Percentiles rank a stretch among this genome's conserved stretches.
Conservation (phyloP, 1,140 invertebrate species). For the Zaprionus inermis region DNA sequence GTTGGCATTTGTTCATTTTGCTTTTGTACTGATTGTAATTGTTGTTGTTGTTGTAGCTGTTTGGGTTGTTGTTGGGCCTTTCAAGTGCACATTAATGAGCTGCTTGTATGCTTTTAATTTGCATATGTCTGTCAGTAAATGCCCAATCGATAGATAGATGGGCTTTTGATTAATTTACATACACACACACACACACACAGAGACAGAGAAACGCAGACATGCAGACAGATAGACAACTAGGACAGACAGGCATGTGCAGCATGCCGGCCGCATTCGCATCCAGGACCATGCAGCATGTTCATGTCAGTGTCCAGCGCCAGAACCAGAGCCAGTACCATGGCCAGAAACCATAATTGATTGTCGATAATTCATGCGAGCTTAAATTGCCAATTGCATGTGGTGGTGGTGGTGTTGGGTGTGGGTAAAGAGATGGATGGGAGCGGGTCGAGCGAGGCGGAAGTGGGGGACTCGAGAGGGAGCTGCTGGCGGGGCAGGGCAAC, state of each 20-base stretch:
- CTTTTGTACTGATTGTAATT: background rate
- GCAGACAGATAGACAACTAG: background rate
- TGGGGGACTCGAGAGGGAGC: background rate
- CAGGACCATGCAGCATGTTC: conserved; percentile 1
- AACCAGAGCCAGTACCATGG: conserved; percentile 54
- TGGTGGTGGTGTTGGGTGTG: conserved; percentile 23
- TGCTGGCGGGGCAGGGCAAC: too few species aligned
- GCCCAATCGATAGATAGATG: conserved; percentile 77
- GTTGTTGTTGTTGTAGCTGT: background rate
- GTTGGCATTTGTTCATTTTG: conserved; percentile 9
- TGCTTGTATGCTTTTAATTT: conserved; percentile 81
- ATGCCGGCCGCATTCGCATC: conserved; percentile 7
- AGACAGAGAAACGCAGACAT: background rate
- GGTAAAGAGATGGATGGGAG: background rate
- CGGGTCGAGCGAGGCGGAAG: background rate
- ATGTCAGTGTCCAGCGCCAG: conserved; percentile 34
- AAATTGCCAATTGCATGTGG: conserved; percentile 78
- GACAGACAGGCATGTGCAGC: background rate
- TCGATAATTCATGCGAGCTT: conserved; percentile 81
- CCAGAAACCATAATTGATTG: conserved; percentile 82
- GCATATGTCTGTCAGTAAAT: conserved; percentile 78
- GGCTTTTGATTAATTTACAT: conserved; percentile 80
- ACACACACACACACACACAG: conserved; percentile 40
- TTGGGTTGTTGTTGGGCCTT: conserved; percentile 39
- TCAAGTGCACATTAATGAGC: conserved; percentile 73